phyloP scores from a whole-genome alignment of 2,888 invertebrate genomes.

The Syritta pipiens region DNA sequence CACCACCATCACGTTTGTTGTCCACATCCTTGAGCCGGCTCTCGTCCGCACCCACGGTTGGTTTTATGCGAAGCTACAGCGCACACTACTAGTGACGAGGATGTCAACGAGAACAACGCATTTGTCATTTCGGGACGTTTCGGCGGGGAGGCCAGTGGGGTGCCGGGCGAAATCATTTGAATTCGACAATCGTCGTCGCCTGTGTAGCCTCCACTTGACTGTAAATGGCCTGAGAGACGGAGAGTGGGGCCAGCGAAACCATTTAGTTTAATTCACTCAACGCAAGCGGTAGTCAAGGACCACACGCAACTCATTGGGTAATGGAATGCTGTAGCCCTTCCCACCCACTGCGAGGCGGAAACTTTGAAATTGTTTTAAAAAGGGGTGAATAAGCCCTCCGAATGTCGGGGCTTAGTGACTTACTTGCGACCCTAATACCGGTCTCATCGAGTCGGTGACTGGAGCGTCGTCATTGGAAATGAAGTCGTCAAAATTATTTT shows the following conservation, averaged over 20 bases:
- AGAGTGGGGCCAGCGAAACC: slow-evolving; percentile 32
- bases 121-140: slow-evolving; percentile 64
- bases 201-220: slow-evolving; percentile 57
- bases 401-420: slow-evolving; percentile 39
- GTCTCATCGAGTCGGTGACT: slow-evolving; percentile 30
- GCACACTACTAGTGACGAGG: slow-evolving; percentile 25
- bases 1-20: not conserved
- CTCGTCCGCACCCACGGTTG: slow-evolving; percentile 40
- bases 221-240: slow-evolving; percentile 27
- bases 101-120: slow-evolving; percentile 48
- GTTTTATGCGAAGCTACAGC: slow-evolving; percentile 46
- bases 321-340: slow-evolving; percentile 24
- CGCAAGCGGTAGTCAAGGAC: slow-evolving; percentile 22
- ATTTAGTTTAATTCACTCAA: slow-evolving; percentile 69
- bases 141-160: slow-evolving; percentile 38
- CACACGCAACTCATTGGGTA: slow-evolving; percentile 51
- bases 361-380: slow-evolving; percentile 66
- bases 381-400: slow-evolving; percentile 36
- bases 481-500: slow-evolving; percentile 79
- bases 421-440: slow-evolving; percentile 9
- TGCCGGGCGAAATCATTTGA: slow-evolving; percentile 69
- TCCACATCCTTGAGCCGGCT: slow-evolving; percentile 24
- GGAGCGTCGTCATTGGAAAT: slow-evolving; percentile 71
- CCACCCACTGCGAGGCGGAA: slow-evolving; percentile 5
- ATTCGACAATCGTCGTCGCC: slow-evolving; percentile 66